A percentile compares a stretch with the other conserved stretches of the same genome.
phyloP scores from a whole-genome alignment of 1,140 invertebrate species.

The Tachypleus tridentatus region DNA sequence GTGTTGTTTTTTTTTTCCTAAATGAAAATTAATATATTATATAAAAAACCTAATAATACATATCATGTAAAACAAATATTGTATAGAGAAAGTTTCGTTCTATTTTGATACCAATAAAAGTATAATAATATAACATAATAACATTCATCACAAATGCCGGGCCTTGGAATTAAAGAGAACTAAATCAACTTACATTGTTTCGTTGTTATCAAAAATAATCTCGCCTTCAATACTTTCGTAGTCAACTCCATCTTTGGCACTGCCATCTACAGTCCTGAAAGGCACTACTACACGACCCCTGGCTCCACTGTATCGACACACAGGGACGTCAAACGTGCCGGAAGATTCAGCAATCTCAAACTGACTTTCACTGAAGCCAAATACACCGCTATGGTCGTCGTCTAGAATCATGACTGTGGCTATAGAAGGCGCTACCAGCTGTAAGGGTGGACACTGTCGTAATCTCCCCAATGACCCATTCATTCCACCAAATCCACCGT shows the following conservation, averaged over 20 bases:
- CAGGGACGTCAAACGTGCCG: conserved; percentile 66
- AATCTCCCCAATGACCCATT: no score
- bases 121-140: no score
- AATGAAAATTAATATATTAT: no score
- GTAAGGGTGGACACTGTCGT: conserved; percentile 13
- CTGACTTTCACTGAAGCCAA: conserved; percentile 74
- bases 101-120: no score
- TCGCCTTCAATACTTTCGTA: conserved; percentile 67
- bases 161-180: no score
- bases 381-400: conserved; percentile 96
- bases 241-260: conserved; percentile 78
- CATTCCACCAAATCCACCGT: conserved; percentile 6
- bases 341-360: conserved; percentile 82
- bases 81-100: no score
- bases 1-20: no score
- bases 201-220: conserved; percentile 92
- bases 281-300: conserved; percentile 79
- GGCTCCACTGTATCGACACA: conserved; percentile 78
- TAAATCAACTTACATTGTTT: conserved; percentile 76
- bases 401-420: conserved; percentile 98
- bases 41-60: no score
- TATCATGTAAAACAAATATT: no score
- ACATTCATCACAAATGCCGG: no score
- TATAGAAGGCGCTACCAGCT: conserved; percentile 61
- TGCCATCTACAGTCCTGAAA: conserved; percentile 83